These are phyloP conservation scores for Alosa alosa DNA, from an alignment of 2,113 vertebrate species.

Conservation along the genomic window DNA sequence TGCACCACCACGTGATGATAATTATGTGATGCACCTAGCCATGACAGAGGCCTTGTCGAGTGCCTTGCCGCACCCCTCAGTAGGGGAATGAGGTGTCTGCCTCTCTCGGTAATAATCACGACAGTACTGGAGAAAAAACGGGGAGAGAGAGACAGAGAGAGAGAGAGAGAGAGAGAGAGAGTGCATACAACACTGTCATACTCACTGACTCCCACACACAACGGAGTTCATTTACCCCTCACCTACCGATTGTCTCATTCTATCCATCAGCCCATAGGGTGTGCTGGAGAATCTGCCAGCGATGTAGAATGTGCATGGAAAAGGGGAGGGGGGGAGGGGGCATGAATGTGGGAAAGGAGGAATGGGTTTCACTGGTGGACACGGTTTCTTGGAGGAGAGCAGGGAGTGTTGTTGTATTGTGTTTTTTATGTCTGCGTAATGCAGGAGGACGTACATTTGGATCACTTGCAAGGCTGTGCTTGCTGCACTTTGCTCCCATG, in stretches of 20 bases:
- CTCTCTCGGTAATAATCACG: not conserved
- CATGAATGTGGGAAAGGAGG: not conserved
- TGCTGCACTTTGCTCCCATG: not conserved
- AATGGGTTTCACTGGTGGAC: not conserved
- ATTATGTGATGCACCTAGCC: conserved; percentile 29
- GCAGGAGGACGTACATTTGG: not conserved
- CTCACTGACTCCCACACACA: conserved; percentile 17
- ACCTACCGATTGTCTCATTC: conserved; percentile 32
- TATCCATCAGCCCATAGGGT: conserved; percentile 27
- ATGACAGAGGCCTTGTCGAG: conserved; percentile 19
- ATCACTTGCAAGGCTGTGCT: not conserved
- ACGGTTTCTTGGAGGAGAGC: not conserved
- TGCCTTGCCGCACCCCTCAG: not conserved
- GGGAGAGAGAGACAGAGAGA: not conserved
- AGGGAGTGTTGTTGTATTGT: conserved; percentile 7
- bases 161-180: not conserved
- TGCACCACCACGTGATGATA: conserved; percentile 16
- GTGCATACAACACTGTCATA: conserved; percentile 21
- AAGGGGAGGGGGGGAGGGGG: not conserved
- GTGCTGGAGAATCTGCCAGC: not conserved
- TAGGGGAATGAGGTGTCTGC: conserved; percentile 25
- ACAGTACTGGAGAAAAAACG: not conserved
- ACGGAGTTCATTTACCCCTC: conserved; percentile 36
- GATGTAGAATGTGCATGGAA: not conserved
- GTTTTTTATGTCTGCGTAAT: not conserved